Conservation (phyloP, 2,113 vertebrate genomes). For the Geococcyx californianus region DNA sequence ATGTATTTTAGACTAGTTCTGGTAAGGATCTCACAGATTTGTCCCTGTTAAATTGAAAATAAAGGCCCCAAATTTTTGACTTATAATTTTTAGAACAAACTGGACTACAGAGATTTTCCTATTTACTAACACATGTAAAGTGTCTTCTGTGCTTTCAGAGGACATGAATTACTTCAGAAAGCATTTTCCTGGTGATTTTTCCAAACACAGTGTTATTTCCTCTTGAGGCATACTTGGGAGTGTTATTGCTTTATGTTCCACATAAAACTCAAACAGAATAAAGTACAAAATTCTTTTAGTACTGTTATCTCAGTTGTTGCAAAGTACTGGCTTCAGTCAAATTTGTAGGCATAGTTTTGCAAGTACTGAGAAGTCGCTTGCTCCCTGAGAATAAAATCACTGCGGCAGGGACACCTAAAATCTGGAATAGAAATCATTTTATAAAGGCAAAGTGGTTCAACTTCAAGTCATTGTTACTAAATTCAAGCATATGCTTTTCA, state of each 20-base stretch:
- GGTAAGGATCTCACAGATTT: not conserved
- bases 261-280: not conserved
- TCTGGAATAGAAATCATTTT: conserved; percentile 63
- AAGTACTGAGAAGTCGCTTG: conserved; percentile 64
- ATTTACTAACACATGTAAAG: not conserved
- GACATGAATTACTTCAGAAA: not conserved
- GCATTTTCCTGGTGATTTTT: not conserved
- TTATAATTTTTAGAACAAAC: not conserved
- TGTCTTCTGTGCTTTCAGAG: not conserved
- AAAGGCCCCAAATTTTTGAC: not conserved
- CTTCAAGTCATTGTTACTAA: conserved; percentile 55
- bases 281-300: conserved; percentile 51
- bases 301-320: conserved; percentile 57
- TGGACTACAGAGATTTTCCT: not conserved
- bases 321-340: conserved; percentile 59
- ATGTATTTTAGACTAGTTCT: not conserved
- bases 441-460: conserved; percentile 37
- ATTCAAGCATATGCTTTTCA: conserved; percentile 67
- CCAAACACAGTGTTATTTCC: not conserved
- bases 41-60: not conserved
- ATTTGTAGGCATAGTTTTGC: conserved; percentile 65
- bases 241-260: not conserved
- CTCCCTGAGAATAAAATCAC: conserved; percentile 68
- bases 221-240: not conserved
- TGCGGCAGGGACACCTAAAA: conserved; percentile 57